Conservation (phyloP, 2,113 vertebrate species). For the Ciconia maguari region DNA sequence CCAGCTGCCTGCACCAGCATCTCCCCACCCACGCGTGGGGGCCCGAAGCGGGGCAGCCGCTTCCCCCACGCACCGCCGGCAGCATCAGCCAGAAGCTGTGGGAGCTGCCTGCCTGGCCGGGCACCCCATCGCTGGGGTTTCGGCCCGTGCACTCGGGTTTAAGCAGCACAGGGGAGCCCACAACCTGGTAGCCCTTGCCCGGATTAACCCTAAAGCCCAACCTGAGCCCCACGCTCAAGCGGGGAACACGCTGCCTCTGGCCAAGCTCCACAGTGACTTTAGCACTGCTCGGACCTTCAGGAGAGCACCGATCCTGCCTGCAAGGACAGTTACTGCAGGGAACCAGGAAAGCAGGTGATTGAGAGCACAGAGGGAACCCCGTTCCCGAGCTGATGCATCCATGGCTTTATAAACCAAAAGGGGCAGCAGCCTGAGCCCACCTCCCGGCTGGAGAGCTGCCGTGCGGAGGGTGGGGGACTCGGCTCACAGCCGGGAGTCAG, state of each 20-base stretch:
- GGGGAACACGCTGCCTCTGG: fast-evolving
- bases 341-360: neutral
- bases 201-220: neutral
- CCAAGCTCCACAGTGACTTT: neutral
- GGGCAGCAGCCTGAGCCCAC: neutral
- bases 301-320: neutral
- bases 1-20: neutral
- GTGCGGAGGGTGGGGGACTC: neutral
- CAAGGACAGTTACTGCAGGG: neutral
- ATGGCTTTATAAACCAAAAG: neutral
- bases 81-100: neutral
- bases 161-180: neutral
- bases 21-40: fast-evolving
- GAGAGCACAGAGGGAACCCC: neutral
- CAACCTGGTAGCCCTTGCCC: no score
- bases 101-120: no score
- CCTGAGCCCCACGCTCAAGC: fast-evolving
- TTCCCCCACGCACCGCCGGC: neutral
- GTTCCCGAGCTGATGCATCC: neutral
- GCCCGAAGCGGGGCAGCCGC: neutral
- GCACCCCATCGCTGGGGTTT: neutral
- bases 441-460: fast-evolving
- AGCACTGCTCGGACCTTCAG: neutral
- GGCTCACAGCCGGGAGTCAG: fast-evolving
- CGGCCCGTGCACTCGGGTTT: fast-evolving